Conservation (phyloP, 2,888 invertebrate species). For the Tetranychus truncatus region DNA sequence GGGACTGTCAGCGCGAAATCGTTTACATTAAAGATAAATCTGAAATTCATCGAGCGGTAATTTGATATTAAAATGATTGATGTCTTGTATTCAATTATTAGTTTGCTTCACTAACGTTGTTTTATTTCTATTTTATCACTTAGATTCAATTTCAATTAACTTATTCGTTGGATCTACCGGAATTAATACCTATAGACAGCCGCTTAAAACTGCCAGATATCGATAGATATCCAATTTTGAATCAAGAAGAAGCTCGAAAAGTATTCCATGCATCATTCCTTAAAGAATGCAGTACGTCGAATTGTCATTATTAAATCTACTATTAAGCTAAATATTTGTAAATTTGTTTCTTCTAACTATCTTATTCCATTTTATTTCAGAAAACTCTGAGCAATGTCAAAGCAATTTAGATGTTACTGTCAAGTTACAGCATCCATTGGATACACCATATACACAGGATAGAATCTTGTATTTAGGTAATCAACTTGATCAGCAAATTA, state of each 20-base stretch:
- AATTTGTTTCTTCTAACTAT: no score
- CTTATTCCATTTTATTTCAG: background rate
- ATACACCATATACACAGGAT: slow-evolving; percentile 6
- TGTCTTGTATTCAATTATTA: no score
- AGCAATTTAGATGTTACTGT: slow-evolving; percentile 55
- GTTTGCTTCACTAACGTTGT: no score
- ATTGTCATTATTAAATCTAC: no score
- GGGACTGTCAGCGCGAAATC: slow-evolving; percentile 50
- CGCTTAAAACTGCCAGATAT: slow-evolving; percentile 40
- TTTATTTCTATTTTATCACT: no score
- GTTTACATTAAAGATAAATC: slow-evolving; percentile 74
- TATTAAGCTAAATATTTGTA: background rate
- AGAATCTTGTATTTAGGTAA: slow-evolving; percentile 15
- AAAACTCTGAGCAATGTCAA: slow-evolving; percentile 53
- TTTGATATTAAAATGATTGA: background rate
- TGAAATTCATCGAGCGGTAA: slow-evolving; percentile 44
- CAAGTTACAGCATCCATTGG: slow-evolving; percentile 37
- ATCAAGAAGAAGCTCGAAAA: slow-evolving; percentile 43
- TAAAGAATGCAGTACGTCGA: slow-evolving; percentile 24
- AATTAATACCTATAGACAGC: no score
- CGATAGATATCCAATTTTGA: slow-evolving; percentile 64
- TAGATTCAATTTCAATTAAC: slow-evolving; percentile 58
- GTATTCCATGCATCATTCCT: slow-evolving; percentile 27
- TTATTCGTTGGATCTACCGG: slow-evolving; percentile 45
- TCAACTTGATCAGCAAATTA: background rate